Evolutionary conservation across 1,140 invertebrate species (phyloP), one percentile per base, ranked within the genome.

Genomic region (Gonatopus flavifemur): DNA sequence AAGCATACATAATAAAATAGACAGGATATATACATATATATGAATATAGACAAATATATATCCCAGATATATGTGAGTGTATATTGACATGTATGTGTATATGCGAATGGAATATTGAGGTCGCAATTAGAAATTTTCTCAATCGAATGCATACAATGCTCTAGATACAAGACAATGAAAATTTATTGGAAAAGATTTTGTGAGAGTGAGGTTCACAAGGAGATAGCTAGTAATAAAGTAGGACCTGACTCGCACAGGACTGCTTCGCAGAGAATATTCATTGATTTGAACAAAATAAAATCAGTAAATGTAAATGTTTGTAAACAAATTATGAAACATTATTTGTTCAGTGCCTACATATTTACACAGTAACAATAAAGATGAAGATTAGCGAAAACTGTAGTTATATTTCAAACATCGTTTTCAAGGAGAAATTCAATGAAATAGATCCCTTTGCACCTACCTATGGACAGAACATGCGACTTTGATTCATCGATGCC

Each of bases 301-400:
- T 74, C 71, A 69, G 69, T 76, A 72, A 69, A 57, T 75, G 74
- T 77, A 77, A 74, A 77, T 77, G 72, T 74, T 76, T 77, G 68
- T 74, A 76, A 77, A 77, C 72, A 76, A 76, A 74, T 76, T 75
- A 76, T 74, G 69, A 77, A 76, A 77, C 66, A 76, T 77, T 76
- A 76, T 77, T 77, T 77, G 73, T 77, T 77, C 74, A 77, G 72
- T 75, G 72, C 72, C 72, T 77, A 77, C 70, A 77, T 76, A 76
- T 76, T 76, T 75, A 75, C 74, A 76, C 72, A 76, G 70, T 74
- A 76, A 76, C 67, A 76, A 74, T 76, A 76, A 76, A 74, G 70
- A 74, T 73, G 70, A 75, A 72, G 61, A 71, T 73, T 75, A 75
- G 72, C 59, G 66, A 69, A 71, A 52, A 62, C 62, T 56, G 18